Evolutionary conservation across 1,140 invertebrate genomes (phyloP).

Genomic region (Platyscapa corneri): DNA sequence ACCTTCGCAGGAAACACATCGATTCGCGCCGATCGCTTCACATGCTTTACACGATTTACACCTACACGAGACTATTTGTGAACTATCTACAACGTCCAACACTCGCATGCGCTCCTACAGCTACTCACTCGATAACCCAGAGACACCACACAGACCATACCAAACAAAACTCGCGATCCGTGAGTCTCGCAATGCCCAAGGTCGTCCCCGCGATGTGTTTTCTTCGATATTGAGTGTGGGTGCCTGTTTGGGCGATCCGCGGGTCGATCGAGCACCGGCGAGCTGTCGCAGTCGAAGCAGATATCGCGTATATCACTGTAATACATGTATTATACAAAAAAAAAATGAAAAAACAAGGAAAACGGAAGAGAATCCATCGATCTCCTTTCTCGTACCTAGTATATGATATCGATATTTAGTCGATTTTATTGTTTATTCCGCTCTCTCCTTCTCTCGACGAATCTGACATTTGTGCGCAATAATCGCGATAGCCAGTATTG

Average conservation of each 20-base stretch:
- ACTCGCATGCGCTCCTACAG: too few relatives aligned
- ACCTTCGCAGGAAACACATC: too few relatives aligned
- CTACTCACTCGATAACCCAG: too few relatives aligned
- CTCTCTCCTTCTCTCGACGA: conserved; percentile 17
- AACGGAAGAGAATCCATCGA: conserved; percentile 29
- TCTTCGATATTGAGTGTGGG: neutral
- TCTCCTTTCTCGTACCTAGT: conserved; percentile 42
- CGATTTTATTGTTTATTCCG: conserved; percentile 21
- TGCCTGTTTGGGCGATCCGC: too few relatives aligned
- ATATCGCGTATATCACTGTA: conserved; percentile 69
- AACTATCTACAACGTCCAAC: too few relatives aligned
- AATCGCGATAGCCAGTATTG: conserved; percentile 24
- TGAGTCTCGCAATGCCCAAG: conserved; percentile 14
- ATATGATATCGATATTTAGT: conserved; percentile 37
- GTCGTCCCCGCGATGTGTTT: too few relatives aligned
- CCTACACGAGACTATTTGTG: too few relatives aligned
- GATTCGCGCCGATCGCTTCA: too few relatives aligned
- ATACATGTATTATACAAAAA: conserved; percentile 60
- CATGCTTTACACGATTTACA: too few relatives aligned
- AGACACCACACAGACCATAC: too few relatives aligned
- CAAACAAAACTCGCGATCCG: too few relatives aligned
- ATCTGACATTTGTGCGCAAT: neutral
- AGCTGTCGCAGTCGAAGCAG: conserved; percentile 69
- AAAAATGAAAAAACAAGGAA: conserved; percentile 53
- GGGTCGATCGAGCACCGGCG: conserved; percentile 53